phyloP scores from a whole-genome alignment of 2,888 invertebrate species.

The Pyralis farinalis region DNA sequence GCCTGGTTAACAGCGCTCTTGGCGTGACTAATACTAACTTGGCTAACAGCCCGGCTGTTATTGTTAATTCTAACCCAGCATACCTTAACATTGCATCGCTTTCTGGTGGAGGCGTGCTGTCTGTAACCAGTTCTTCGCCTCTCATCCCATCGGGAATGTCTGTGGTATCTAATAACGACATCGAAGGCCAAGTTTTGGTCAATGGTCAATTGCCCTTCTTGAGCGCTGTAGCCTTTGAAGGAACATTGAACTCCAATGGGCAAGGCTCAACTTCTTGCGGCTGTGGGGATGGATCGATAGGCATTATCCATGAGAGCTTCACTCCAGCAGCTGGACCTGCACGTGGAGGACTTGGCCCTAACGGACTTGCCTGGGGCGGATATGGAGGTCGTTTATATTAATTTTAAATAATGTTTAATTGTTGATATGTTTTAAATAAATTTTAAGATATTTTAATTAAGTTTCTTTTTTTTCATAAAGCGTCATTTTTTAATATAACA shows the following conservation, averaged over 20 bases:
- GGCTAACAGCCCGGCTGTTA: background rate
- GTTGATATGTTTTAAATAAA: no score
- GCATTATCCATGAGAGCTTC: conserved; percentile 21
- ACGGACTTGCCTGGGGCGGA: no score
- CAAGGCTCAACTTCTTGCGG: conserved; percentile 38
- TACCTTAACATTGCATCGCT: conserved; percentile 10
- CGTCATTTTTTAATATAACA: no score
- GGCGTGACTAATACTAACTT: no score
- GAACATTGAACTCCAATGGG: conserved; percentile 32
- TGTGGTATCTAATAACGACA: conserved; percentile 29
- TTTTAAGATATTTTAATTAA: no score
- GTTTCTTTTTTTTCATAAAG: no score
- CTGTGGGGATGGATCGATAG: conserved; percentile 40
- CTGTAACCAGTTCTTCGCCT: conserved; percentile 31
- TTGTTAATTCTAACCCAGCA: no score
- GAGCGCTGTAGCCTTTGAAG: conserved; percentile 28
- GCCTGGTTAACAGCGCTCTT: no score
- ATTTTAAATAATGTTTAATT: no score
- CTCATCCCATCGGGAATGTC: conserved; percentile 37
- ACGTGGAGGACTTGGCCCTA: no score
- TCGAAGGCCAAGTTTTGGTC: conserved; percentile 27
- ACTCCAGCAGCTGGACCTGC: background rate
- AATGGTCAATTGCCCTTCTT: conserved; percentile 31
- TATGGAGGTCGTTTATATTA: no score
- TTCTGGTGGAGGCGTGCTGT: conserved; percentile 25